These are phyloP conservation scores for Oreonectes daqikongensis DNA, from an alignment of 2,797 vertebrate genomes.

Conservation along the genomic window DNA sequence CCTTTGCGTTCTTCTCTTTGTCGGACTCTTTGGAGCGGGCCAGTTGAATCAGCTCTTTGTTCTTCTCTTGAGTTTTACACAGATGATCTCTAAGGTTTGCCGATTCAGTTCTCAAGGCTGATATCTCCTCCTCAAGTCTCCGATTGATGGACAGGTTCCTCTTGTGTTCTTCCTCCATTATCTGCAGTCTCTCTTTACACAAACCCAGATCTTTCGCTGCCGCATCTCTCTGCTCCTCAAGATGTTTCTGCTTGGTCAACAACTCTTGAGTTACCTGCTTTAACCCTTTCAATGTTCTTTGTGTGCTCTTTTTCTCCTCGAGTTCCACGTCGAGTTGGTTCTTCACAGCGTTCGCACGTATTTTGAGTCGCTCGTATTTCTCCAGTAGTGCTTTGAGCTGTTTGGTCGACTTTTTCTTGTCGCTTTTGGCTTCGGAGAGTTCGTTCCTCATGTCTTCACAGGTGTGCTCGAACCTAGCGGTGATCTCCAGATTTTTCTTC, in stretches of 20 bases:
- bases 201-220: conserved; percentile 15
- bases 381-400: conserved; percentile 56
- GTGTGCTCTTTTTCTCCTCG: conserved; percentile 38
- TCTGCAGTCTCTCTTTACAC: conserved; percentile 39
- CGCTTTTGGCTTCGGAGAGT: conserved; percentile 28
- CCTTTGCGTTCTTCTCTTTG: conserved; percentile 31
- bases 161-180: conserved; percentile 39
- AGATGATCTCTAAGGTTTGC: conserved; percentile 44
- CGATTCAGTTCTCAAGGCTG: conserved; percentile 33
- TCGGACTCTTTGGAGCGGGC: conserved; percentile 40
- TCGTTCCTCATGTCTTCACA: conserved; percentile 40
- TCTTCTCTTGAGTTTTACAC: conserved; percentile 35
- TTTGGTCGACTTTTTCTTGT: conserved; percentile 31
- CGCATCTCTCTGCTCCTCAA: conserved; percentile 48
- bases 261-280: conserved; percentile 47
- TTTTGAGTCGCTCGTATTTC: conserved; percentile 59
- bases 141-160: conserved; percentile 25
- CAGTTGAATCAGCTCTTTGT: conserved; percentile 35
- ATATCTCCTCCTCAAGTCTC: conserved; percentile 43
- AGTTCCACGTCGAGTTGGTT: conserved; percentile 38
- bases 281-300: conserved; percentile 46
- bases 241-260: conserved; percentile 33
- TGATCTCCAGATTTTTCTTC: conserved; percentile 26
- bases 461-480: conserved; percentile 23
- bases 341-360: conserved; percentile 24